Evolutionary conservation across 2,888 invertebrate species (phyloP), one percentile per base, ranked within the genome.

Genomic region (Opisthograptis luteolata): DNA sequence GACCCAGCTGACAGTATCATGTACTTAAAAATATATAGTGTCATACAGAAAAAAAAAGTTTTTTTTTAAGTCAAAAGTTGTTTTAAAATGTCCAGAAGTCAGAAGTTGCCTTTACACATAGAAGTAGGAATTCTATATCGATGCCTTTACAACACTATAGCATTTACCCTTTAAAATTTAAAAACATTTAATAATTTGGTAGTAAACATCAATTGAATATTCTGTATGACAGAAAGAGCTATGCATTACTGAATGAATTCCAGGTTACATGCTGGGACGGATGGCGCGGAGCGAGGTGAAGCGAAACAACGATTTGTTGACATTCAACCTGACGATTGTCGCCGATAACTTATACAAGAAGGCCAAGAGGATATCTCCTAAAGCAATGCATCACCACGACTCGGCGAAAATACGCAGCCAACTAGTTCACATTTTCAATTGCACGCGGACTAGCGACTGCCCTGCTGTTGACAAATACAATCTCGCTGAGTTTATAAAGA

Each of bases 191-290:
- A n/a, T n/a, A n/a, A n/a, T n/a, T n/a, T n/a, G n/a, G n/a, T n/a
- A n/a, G n/a, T n/a, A n/a, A n/a, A n/a, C n/a, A n/a, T n/a, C n/a
- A n/a, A n/a, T n/a, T n/a, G n/a, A n/a, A 9, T 24, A 24, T 24
- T 24, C 28, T 28, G 12, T n/a, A n/a, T 28, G 6, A 12, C 13
- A 32, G 0, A 9, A n/a, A n/a, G 1, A 9, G 32, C 1, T 17
- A 9, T 19, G 2, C n/a, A n/a, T n/a, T n/a, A n/a, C 19, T 32
- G 2, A 32, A 24, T 9, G 48, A 54, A 40, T 81, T 84, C 17
- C 82, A 88, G 88, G 88, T 30, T 88, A 86, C 58, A 60, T 87
- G 22, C 58, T 88, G 24, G 87, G 87, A 0, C 77, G 81, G 4
- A 81, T 81, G 76, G 75, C 84, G 3, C 80, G 76, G 3, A 73